These are phyloP conservation scores for Laspeyria flexula DNA, from an alignment of 2,888 invertebrate species.

Conservation along the genomic window DNA sequence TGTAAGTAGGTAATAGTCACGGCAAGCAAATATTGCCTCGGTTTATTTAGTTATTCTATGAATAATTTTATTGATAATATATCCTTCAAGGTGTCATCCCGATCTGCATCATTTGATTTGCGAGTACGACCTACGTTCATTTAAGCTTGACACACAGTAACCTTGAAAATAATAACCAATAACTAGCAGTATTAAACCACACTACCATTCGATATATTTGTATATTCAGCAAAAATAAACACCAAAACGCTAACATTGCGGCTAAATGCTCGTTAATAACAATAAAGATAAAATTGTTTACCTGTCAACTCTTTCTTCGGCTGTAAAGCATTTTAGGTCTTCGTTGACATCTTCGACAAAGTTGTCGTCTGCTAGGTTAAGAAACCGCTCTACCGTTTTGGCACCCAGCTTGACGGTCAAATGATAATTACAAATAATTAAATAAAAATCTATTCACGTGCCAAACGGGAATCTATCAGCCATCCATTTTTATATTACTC, in stretches of 20 bases:
- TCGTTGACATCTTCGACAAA: constrained; percentile 83
- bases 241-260: constrained; percentile 15
- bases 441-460: constrained; percentile 72
- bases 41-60: constrained; percentile 52
- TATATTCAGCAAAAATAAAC: constrained; percentile 2
- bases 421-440: constrained; percentile 57
- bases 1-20: constrained; percentile 22
- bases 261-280: constrained; percentile 36
- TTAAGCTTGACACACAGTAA: constrained; percentile 67
- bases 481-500: constrained; percentile 69
- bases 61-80: constrained; percentile 49
- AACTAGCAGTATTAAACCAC: constrained; percentile 9
- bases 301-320: constrained; percentile 81
- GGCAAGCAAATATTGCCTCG: constrained; percentile 31
- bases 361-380: constrained; percentile 79
- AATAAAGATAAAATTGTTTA: constrained; percentile 71
- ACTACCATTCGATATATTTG: not conserved
- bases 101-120: constrained; percentile 65
- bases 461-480: constrained; percentile 68
- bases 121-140: constrained; percentile 56
- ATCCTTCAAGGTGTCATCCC: constrained; percentile 66
- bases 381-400: constrained; percentile 82
- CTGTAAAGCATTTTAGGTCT: constrained; percentile 81
- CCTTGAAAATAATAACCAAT: constrained; percentile 69
- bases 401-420: constrained; percentile 82